Conservation (phyloP, 2,888 invertebrate species). For the Spodoptera littoralis region DNA sequence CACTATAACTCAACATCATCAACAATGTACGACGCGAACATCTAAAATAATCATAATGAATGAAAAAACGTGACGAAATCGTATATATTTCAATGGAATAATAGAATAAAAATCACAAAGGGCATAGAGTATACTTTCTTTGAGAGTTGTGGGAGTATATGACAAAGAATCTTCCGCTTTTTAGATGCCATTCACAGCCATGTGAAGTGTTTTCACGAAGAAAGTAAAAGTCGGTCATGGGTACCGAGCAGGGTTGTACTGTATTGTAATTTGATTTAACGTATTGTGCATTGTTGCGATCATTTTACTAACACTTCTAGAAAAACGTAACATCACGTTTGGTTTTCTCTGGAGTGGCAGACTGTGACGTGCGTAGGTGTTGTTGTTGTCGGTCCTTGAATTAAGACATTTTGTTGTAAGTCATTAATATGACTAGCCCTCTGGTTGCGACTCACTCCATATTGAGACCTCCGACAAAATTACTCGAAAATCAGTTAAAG, state of each 20-base stretch:
- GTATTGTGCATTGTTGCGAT: slow-evolving; percentile 42
- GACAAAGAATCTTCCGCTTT: slow-evolving; percentile 81
- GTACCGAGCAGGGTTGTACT: slow-evolving; percentile 49
- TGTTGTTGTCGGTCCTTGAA: too few species aligned
- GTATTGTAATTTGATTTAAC: slow-evolving; percentile 31
- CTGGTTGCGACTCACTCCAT: too few species aligned
- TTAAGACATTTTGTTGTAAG: too few species aligned
- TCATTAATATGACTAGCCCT: too few species aligned
- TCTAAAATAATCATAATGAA: slow-evolving; percentile 23
- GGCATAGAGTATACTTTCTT: slow-evolving; percentile 62
- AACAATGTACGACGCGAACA: not conserved
- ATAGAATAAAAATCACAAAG: slow-evolving; percentile 52
- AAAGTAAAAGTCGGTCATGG: slow-evolving; percentile 86
- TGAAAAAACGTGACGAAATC: slow-evolving; percentile 40
- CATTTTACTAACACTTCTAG: slow-evolving; percentile 29
- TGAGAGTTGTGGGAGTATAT: slow-evolving; percentile 81
- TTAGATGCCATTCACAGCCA: slow-evolving; percentile 77
- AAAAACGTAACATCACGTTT: slow-evolving; percentile 7
- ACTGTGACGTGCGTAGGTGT: too few species aligned
- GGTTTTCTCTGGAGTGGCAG: too few species aligned
- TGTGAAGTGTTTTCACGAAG: slow-evolving; percentile 85
- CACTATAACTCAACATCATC: not conserved
- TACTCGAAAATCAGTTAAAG: too few species aligned
- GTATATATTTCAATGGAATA: slow-evolving; percentile 35
- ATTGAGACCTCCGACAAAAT: too few species aligned